Evolutionary conservation across 1,140 invertebrate genomes (phyloP).

Genomic region (Pseudomyrmex flavicornis): DNA sequence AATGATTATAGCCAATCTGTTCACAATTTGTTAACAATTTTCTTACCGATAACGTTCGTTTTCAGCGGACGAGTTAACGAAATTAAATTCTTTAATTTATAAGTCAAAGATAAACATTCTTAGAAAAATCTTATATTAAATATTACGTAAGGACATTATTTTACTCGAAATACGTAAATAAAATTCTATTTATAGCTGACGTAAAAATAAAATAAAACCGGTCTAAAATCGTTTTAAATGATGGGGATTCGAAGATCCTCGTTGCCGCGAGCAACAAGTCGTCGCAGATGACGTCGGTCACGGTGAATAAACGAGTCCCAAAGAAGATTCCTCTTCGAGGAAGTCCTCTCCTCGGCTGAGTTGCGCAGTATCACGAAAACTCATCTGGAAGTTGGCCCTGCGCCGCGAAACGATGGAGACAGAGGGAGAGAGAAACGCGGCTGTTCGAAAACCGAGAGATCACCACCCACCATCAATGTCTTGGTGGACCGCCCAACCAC

Average conservation of each 20-base stretch:
- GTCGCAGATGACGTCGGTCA: slow-evolving; percentile 4
- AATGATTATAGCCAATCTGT: too few relatives aligned
- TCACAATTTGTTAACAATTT: too few relatives aligned
- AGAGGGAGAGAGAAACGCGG: neutral
- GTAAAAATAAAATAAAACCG: neutral
- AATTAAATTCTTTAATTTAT: too few relatives aligned
- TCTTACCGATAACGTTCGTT: too few relatives aligned
- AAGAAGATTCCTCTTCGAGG: slow-evolving; percentile 3
- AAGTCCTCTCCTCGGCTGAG: neutral
- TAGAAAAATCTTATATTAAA: too few relatives aligned
- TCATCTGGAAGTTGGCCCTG: slow-evolving; percentile 57
- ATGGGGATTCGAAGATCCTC: neutral
- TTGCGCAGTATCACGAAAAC: slow-evolving; percentile 59
- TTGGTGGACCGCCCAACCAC: slow-evolving; percentile 69
- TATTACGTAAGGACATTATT: too few relatives aligned
- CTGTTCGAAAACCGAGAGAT: slow-evolving; percentile 27
- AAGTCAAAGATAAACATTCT: too few relatives aligned
- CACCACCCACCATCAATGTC: slow-evolving; percentile 75
- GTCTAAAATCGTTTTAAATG: too few relatives aligned
- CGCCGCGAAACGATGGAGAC: slow-evolving; percentile 44
- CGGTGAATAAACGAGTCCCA: slow-evolving; percentile 21
- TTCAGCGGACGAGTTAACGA: too few relatives aligned
- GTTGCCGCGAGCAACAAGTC: neutral
- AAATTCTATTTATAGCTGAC: neutral
- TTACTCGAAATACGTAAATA: neutral